phyloP scores from a whole-genome alignment of 2,113 vertebrate species.

The Pygoscelis antarcticus region DNA sequence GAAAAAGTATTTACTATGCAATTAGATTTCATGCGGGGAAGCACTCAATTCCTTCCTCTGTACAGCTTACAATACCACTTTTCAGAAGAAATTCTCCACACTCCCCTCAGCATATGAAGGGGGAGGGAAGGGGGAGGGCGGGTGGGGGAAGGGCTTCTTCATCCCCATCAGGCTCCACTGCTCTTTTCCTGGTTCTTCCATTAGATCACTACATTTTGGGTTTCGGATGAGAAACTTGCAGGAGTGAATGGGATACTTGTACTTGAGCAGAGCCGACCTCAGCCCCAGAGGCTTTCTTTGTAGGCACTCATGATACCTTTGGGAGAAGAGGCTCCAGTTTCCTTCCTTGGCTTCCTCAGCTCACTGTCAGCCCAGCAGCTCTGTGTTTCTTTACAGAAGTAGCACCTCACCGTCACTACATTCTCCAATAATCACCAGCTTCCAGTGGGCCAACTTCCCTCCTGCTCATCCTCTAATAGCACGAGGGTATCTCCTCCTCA shows the following conservation, averaged over 20 bases:
- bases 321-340: neutral
- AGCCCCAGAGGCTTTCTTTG: neutral
- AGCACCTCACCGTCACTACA: neutral
- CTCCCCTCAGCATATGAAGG: neutral
- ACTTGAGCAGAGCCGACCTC: neutral
- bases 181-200: neutral
- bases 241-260: neutral
- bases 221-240: neutral
- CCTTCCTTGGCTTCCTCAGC: neutral
- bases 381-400: neutral
- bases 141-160: neutral
- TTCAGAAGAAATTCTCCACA: slow-evolving; percentile 57
- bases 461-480: neutral
- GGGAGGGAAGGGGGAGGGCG: neutral
- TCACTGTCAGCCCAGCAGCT: neutral
- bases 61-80: slow-evolving; percentile 33
- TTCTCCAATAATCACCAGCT: neutral
- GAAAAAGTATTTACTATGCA: slow-evolving; percentile 33
- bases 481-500: neutral
- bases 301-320: neutral
- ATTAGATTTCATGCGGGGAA: slow-evolving; percentile 25
- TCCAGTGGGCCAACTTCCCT: neutral
- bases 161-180: neutral
- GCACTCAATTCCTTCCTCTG: slow-evolving; percentile 10
- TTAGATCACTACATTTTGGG: neutral